Conservation (phyloP, 1,140 invertebrate species). For the Wiebesia pumilae region DNA sequence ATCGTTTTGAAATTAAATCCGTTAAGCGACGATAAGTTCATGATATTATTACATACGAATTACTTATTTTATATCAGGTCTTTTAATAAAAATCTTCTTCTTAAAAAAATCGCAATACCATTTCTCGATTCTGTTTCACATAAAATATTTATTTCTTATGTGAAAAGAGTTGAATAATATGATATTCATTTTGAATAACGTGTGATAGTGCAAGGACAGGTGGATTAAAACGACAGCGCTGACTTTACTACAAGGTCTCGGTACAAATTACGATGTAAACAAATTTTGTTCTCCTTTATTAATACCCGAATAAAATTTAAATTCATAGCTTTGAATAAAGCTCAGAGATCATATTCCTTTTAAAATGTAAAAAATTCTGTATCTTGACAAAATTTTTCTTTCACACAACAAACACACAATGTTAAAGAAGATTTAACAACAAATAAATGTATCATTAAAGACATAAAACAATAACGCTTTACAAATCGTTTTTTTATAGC, state of each 20-base stretch:
- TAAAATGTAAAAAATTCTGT: neutral
- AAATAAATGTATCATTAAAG: too few relatives aligned
- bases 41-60: neutral
- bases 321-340: neutral
- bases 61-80: neutral
- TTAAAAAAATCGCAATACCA: too few relatives aligned
- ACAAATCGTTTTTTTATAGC: too few relatives aligned
- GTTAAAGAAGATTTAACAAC: too few relatives aligned
- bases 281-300: neutral
- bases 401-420: too few relatives aligned
- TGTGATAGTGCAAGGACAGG: neutral
- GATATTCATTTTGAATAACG: too few relatives aligned
- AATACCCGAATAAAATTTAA: neutral
- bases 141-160: too few relatives aligned
- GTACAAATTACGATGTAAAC: neutral
- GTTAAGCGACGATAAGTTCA: neutral
- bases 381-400: too few relatives aligned
- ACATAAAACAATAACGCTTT: too few relatives aligned
- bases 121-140: too few relatives aligned
- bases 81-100: too few relatives aligned
- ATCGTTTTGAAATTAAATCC: neutral
- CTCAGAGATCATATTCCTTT: neutral
- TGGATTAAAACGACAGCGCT: neutral
- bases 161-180: too few relatives aligned
- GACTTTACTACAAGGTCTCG: neutral